Conservation (phyloP, 2,113 vertebrate genomes). For the Chionodraco myersi region DNA sequence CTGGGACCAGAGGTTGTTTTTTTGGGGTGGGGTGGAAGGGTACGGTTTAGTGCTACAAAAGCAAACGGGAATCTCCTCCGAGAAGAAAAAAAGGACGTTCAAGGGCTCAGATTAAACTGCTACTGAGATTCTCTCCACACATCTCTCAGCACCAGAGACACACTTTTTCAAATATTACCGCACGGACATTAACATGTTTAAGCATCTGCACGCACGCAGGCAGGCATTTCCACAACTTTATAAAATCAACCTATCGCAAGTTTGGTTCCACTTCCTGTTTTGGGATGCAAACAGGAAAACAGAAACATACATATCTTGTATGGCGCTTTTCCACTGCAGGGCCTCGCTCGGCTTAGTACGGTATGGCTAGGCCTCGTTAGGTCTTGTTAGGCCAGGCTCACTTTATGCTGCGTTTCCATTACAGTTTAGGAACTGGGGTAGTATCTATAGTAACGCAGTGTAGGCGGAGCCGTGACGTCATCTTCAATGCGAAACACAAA, state of each 20-base stretch:
- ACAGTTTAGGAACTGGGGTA: no score
- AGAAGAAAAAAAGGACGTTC: conserved; percentile 49
- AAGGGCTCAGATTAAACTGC: conserved; percentile 73
- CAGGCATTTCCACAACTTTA: conserved; percentile 40
- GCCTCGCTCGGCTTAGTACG: no score
- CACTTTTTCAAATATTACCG: conserved; percentile 45
- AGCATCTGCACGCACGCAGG: conserved; percentile 47
- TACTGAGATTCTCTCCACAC: conserved; percentile 52
- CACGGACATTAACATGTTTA: conserved; percentile 53
- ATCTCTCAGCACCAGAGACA: conserved; percentile 32
- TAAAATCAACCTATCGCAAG: conserved; percentile 17
- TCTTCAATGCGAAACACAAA: no score
- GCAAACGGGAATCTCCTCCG: conserved; percentile 55
- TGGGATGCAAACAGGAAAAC: conserved; percentile 46
- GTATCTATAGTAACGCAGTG: no score
- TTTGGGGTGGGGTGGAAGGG: conserved; percentile 9
- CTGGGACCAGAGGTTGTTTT: conserved; percentile 20
- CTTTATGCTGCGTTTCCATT: no score
- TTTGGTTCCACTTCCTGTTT: conserved; percentile 50
- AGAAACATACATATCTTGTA: conserved; percentile 27
- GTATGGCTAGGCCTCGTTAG: no score
- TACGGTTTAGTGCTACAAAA: conserved; percentile 69
- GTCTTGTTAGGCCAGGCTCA: no score
- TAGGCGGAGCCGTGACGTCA: no score
- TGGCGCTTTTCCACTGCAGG: no score